Base-by-base conservation (phyloP, 2,113 vertebrate species). In the Leucoraja erinaceus region DNA sequence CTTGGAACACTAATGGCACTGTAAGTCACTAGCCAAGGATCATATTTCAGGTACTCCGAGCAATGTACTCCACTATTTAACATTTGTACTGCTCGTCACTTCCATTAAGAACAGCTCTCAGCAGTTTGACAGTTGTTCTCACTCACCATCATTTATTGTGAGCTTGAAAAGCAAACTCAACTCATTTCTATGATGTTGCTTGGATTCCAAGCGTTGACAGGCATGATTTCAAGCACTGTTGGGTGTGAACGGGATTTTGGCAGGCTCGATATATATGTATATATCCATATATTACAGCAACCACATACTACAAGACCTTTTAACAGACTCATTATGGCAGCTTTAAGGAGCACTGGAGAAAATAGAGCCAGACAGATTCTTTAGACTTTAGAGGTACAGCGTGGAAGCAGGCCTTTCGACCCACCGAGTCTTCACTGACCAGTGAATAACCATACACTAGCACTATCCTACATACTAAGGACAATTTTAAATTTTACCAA, bases 91-190 rank as follows among this genome's bases (percentile, higher is more conserved):
- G 6, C 25, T 11, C 47, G 16, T 20, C 63, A 70, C 68, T 72
- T 72, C 66, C 90, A 54, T 74, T 91, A 72, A 74, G 90, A 38
- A 91, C 66, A 91, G 7, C 90, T 4, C 22, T 91, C 90, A 70
- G 90, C 33, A 70, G 68, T 74, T 72, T 72, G 90, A 47, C 66
- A 70, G 38, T 9, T 72, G 38, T 54, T 72, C 33, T 91, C 25
- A 72, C 33, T 72, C 66, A 12, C 38, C 38, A 70, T 91, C 66
- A 70, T 25, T 38, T 72, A 91, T 91, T 63, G 54, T 25, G 28
- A 88, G 11, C 28, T 88, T 66, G 28, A 66, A 84, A 88, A 31
- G 5, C 56, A 31, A 72, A 72, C 70, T 72, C 70, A 63, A 88
- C 28, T 88, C 4, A 2, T 31, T 66, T 88, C 11, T 16, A 18